Evolutionary conservation across 2,888 invertebrate genomes (phyloP).

Genomic region (Ligdia adustata): DNA sequence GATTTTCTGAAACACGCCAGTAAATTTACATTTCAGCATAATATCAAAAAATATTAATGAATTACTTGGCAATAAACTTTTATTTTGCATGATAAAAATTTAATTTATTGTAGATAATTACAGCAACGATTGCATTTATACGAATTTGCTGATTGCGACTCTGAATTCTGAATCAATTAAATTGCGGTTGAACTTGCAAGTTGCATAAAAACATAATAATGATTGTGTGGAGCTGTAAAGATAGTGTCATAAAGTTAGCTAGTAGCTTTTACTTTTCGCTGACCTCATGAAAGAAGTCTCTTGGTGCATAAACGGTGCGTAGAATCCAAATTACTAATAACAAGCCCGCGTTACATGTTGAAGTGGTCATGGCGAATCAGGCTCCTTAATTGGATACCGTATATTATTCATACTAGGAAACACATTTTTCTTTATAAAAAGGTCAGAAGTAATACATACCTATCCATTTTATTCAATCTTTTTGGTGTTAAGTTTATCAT

Average conservation of each 20-base stretch:
- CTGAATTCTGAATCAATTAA: not conserved
- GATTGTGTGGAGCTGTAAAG: too few relatives aligned
- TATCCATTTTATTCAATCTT: too few relatives aligned
- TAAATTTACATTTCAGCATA: not conserved
- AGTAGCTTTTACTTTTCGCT: not conserved
- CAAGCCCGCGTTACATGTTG: too few relatives aligned
- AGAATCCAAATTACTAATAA: too few relatives aligned
- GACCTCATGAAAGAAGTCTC: not conserved
- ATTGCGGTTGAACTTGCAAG: not conserved
- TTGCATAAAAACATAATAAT: too few relatives aligned
- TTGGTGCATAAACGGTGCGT: not conserved
- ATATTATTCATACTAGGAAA: too few relatives aligned
- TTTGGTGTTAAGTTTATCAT: too few relatives aligned
- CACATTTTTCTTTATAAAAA: too few relatives aligned
- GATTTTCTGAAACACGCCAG: constrained; percentile 1
- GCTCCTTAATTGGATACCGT: too few relatives aligned
- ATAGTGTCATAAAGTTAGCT: not conserved
- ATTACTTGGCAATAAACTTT: not conserved
- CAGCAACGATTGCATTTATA: not conserved
- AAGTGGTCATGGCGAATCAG: too few relatives aligned
- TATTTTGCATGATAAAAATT: not conserved
- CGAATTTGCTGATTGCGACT: not conserved
- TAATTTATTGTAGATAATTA: constrained; percentile 5
- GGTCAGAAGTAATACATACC: too few relatives aligned
- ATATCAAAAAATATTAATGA: not conserved